These are phyloP conservation scores for Danio tinwini DNA, from an alignment of 2,797 vertebrate species.

Conservation along the genomic window DNA sequence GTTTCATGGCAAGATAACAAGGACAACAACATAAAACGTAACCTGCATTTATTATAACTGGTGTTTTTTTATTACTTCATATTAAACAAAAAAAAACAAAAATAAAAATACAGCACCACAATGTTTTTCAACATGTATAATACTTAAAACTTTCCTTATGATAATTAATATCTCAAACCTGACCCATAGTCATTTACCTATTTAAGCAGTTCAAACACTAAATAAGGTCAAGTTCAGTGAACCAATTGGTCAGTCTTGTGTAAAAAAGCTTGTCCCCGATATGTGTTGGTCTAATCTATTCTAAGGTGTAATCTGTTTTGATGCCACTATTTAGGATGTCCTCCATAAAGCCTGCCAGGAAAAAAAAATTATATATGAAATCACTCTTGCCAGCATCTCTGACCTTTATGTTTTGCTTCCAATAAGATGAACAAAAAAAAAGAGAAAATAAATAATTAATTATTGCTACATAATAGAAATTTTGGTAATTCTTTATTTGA, in stretches of 20 bases:
- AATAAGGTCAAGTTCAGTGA: constrained; percentile 30
- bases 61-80: too few relatives aligned
- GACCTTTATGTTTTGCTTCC: neutral
- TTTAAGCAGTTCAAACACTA: neutral
- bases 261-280: constrained; percentile 20
- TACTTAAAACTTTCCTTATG: too few relatives aligned
- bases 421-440: neutral
- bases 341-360: constrained; percentile 28
- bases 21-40: too few relatives aligned
- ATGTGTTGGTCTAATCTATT: constrained; percentile 53
- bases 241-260: constrained; percentile 7
- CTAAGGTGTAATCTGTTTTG: constrained; percentile 54
- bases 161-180: neutral
- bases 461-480: neutral
- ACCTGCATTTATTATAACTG: too few relatives aligned
- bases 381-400: neutral
- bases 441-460: too few relatives aligned
- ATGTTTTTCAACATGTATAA: too few relatives aligned
- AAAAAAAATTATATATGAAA: constrained; percentile 16
- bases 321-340: constrained; percentile 51
- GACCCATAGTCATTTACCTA: neutral
- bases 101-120: too few relatives aligned
- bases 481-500: too few relatives aligned
- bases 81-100: too few relatives aligned
- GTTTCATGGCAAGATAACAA: too few relatives aligned